These are phyloP conservation scores for Emmelina monodactyla DNA, from an alignment of 2,888 invertebrate species.

Conservation along the genomic window DNA sequence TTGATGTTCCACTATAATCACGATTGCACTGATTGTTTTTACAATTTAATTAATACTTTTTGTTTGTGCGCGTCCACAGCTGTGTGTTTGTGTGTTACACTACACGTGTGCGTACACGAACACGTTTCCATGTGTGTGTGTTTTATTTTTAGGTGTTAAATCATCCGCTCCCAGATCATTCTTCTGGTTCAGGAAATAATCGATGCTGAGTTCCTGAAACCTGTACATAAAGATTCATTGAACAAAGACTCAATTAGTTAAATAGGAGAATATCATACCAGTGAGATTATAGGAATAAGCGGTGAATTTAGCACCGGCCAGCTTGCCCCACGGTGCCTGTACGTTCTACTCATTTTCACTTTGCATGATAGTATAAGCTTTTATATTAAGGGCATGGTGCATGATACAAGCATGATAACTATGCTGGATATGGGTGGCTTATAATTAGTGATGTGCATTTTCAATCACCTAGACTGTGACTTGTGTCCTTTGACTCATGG, in stretches of 20 bases:
- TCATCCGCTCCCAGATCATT: slow-evolving; percentile 64
- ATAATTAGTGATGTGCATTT: too few relatives aligned
- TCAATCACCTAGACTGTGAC: too few relatives aligned
- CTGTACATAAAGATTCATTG: slow-evolving; percentile 60
- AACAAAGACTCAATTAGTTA: slow-evolving; percentile 65
- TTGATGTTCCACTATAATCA: too few relatives aligned
- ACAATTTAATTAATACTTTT: background rate
- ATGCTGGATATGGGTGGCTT: too few relatives aligned
- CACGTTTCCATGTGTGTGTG: slow-evolving; percentile 50
- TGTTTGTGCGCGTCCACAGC: too few relatives aligned
- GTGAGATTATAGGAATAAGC: slow-evolving; percentile 63
- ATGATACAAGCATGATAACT: too few relatives aligned
- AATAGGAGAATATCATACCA: slow-evolving; percentile 57
- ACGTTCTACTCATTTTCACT: slow-evolving; percentile 50
- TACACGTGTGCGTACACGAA: slow-evolving; percentile 7
- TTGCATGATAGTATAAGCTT: slow-evolving; percentile 24
- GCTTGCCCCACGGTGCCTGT: slow-evolving; percentile 52
- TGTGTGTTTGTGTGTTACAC: background rate
- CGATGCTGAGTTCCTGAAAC: slow-evolving; percentile 51
- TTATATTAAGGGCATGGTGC: too few relatives aligned
- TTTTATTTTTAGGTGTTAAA: slow-evolving; percentile 62
- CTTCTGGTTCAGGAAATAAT: slow-evolving; percentile 66
- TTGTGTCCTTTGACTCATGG: too few relatives aligned
- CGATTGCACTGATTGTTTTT: background rate
- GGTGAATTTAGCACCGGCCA: slow-evolving; percentile 61